Percentiles rank a stretch among this genome's conserved stretches.
These are phyloP conservation scores for Eledone cirrhosa DNA, from an alignment of 2,888 invertebrate genomes.

Conservation along the genomic window DNA sequence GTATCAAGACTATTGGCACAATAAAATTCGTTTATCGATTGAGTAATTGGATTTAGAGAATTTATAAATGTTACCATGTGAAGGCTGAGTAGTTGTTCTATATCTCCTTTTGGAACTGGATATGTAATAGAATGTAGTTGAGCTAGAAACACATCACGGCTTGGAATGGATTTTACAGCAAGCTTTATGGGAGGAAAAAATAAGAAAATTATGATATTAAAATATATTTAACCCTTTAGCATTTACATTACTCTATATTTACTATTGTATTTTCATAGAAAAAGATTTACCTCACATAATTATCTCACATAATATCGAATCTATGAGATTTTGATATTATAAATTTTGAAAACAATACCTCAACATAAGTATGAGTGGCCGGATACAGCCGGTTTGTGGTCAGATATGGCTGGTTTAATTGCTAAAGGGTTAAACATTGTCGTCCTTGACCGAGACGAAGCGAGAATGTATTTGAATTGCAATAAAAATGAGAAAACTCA, in stretches of 20 bases:
- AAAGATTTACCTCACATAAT: no score
- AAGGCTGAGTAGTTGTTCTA: constrained; percentile 35
- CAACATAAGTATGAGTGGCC: no score
- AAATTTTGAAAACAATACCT: no score
- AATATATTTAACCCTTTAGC: no score
- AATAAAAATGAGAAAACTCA: not conserved
- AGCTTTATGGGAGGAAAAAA: constrained; percentile 46
- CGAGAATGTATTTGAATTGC: not conserved
- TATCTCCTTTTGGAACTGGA: not conserved
- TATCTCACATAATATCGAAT: no score
- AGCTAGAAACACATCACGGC: constrained; percentile 43
- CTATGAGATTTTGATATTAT: no score
- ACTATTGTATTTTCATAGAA: no score
- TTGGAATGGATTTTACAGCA: constrained; percentile 59
- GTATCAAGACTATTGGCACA: constrained; percentile 47
- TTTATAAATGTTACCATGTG: constrained; percentile 51
- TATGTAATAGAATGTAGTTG: no score
- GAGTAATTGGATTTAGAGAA: constrained; percentile 45
- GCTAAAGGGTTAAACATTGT: no score
- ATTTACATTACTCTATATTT: no score
- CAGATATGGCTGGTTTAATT: no score
- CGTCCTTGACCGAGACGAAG: not conserved
- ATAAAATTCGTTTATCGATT: constrained; percentile 51
- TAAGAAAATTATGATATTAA: not conserved
- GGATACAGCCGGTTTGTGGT: no score